These are phyloP conservation scores for Solenopsis fugax DNA, from an alignment of 1,140 invertebrate species.

Conservation along the genomic window DNA sequence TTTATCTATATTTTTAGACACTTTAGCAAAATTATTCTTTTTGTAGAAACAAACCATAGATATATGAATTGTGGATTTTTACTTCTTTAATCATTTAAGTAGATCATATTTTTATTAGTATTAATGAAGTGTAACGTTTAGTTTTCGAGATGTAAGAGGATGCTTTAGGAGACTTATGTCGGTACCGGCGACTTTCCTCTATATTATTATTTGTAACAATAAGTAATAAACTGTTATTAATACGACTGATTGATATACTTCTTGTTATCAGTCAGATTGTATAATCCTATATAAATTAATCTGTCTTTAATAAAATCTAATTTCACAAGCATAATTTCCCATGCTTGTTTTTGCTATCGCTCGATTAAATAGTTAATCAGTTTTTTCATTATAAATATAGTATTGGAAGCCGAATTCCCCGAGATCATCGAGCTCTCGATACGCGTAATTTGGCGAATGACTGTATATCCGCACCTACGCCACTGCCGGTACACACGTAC, in stretches of 20 bases:
- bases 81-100: too few relatives aligned
- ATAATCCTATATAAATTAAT: neutral
- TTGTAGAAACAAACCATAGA: too few relatives aligned
- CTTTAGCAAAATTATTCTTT: too few relatives aligned
- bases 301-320: neutral
- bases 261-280: neutral
- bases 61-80: too few relatives aligned
- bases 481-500: slow-evolving; percentile 39
- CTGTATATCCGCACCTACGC: slow-evolving; percentile 59
- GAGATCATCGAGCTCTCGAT: neutral
- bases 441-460: slow-evolving; percentile 1
- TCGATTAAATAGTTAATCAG: neutral
- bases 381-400: neutral
- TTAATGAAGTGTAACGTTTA: too few relatives aligned
- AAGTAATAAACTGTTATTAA: neutral
- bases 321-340: neutral
- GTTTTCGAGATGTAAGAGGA: too few relatives aligned
- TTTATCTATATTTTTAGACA: too few relatives aligned
- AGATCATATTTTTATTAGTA: too few relatives aligned
- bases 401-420: neutral
- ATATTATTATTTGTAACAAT: neutral
- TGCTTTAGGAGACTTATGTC: too few relatives aligned
- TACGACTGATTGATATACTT: neutral
- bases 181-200: too few relatives aligned
- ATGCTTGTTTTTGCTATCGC: neutral